phyloP scores from a whole-genome alignment of 2,113 vertebrate genomes.

The Aphyosemion australe region DNA sequence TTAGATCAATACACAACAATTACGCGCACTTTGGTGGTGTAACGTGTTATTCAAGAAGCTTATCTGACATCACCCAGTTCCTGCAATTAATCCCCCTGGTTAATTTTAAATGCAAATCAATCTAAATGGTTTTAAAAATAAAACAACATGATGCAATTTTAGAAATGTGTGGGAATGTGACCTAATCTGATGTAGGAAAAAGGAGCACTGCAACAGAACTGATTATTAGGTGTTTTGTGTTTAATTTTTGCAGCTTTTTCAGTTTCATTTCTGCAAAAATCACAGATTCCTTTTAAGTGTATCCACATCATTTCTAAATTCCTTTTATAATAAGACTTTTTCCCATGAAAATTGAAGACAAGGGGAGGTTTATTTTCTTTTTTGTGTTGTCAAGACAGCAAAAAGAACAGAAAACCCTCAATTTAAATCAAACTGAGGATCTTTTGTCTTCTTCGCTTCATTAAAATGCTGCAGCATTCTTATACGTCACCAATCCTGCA shows the following conservation, averaged over 20 bases:
- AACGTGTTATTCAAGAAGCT: conserved; percentile 21
- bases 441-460: neutral
- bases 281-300: neutral
- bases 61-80: conserved; percentile 2
- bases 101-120: neutral
- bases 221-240: conserved; percentile 30
- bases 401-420: neutral
- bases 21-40: conserved; percentile 1
- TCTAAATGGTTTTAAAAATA: neutral
- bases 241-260: conserved; percentile 52
- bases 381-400: neutral
- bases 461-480: conserved; percentile 1
- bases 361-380: neutral
- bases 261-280: conserved; percentile 18
- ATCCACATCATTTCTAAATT: no score
- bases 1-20: conserved; percentile 31
- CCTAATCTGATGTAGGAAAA: conserved; percentile 27
- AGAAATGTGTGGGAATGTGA: conserved; percentile 16
- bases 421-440: no score
- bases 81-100: neutral
- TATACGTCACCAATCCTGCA: conserved; percentile 9
- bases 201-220: conserved; percentile 19
- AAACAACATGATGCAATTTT: neutral
- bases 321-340: no score
- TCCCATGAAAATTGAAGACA: no score